phyloP scores from a whole-genome alignment of 1,140 invertebrate species.

The Lepidurus couesii region DNA sequence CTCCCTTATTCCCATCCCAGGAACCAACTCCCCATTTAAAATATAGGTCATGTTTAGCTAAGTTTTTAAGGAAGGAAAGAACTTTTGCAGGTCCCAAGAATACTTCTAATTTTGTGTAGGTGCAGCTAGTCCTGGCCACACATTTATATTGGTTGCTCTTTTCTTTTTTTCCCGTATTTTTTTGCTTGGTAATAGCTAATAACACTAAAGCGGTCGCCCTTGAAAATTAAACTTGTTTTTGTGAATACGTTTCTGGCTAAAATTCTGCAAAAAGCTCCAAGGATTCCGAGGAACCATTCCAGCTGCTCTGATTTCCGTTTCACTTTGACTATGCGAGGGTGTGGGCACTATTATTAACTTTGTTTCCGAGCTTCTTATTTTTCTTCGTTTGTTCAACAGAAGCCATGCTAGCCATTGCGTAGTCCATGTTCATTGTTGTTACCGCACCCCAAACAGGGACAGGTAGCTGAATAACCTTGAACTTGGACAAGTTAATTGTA shows the following conservation, averaged over 20 bases:
- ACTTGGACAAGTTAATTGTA: background rate
- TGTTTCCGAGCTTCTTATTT: no score
- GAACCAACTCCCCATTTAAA: background rate
- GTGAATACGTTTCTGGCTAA: background rate
- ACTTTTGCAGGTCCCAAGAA: background rate
- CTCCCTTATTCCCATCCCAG: background rate
- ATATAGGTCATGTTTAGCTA: slow-evolving; percentile 12
- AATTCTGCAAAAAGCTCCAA: background rate
- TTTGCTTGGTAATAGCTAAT: no score
- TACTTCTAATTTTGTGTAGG: no score
- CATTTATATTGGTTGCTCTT: no score
- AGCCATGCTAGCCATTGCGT: no score
- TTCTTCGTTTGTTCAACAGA: no score
- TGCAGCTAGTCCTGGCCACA: no score
- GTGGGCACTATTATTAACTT: no score
- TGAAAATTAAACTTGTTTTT: background rate
- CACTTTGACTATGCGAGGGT: no score
- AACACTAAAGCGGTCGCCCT: background rate
- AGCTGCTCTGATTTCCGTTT: background rate
- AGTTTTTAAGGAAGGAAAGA: background rate
- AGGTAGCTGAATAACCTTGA: background rate
- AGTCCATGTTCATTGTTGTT: background rate
- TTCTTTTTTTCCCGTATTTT: no score
- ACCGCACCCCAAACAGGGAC: background rate
- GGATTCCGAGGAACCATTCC: background rate